Percentiles rank a stretch among this genome's conserved stretches.
These are phyloP conservation scores for Amorpha juglandis DNA, from an alignment of 2,888 invertebrate genomes.

Conservation along the genomic window DNA sequence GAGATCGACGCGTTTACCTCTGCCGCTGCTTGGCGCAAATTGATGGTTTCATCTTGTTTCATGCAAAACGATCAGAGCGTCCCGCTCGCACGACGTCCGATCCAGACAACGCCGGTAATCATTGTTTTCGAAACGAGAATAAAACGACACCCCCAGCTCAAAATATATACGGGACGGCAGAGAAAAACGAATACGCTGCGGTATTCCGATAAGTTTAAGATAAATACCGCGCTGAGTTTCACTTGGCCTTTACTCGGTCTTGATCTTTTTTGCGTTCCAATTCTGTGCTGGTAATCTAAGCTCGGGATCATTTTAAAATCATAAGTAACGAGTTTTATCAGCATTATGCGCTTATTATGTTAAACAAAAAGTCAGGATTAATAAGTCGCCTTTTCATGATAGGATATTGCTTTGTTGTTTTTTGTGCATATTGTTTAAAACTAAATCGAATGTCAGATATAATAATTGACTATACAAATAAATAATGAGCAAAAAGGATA, in stretches of 20 bases:
- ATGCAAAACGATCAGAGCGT: constrained; percentile 78
- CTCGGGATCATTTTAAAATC: constrained; percentile 62
- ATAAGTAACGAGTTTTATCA: constrained; percentile 55
- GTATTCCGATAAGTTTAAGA: constrained; percentile 80
- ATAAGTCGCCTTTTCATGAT: constrained; percentile 21
- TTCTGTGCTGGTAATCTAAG: constrained; percentile 60
- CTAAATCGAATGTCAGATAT: background rate
- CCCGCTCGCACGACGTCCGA: constrained; percentile 72
- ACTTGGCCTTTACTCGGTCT: constrained; percentile 63
- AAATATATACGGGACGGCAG: constrained; percentile 70
- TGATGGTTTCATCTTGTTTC: constrained; percentile 79
- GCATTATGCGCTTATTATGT: constrained; percentile 43
- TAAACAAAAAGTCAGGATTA: constrained; percentile 27
- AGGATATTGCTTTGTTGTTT: constrained; percentile 27
- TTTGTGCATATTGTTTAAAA: constrained; percentile 12
- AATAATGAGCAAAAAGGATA: background rate
- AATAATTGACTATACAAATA: background rate
- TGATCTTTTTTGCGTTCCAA: constrained; percentile 62
- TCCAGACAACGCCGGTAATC: constrained; percentile 72
- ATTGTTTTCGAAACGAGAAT: constrained; percentile 76
- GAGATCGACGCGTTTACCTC: constrained; percentile 69
- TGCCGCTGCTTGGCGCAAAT: constrained; percentile 68
- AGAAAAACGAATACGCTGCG: constrained; percentile 71
- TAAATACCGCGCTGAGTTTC: constrained; percentile 77
- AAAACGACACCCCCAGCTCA: constrained; percentile 66